Evolutionary conservation across 1,140 invertebrate genomes (phyloP), one percentile per base, ranked within the genome.

Genomic region (Drosophila grimshawi): DNA sequence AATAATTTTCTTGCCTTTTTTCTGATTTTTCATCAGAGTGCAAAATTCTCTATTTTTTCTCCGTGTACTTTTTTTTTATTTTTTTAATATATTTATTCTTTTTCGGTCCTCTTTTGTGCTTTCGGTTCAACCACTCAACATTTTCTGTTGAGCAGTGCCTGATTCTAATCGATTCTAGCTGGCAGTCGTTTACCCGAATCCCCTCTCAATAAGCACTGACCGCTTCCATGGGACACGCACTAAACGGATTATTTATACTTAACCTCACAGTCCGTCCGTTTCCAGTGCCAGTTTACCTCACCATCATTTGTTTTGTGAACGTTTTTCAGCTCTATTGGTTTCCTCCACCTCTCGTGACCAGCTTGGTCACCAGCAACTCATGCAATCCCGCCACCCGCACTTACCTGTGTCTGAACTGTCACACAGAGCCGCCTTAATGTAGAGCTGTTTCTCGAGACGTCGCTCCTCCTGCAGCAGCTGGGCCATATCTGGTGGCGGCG

Each of bases 401-500:
- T 91, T 19, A 92, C 91, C 91, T 79, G 92, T 92, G 68, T 92
- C 92, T 4, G 92, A 92, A 61, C 88, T 92, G 56, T 94, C 94
- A 75, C 94, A 94, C 2, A 94, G 93, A 41, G 94, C 92, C 0
- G 94, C 94, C 81, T 95, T 95, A 75, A 94, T 94, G 80, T 95
- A 95, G 19, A 95, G 93, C 19, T 96, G 93, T 81, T 96, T 96
- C 78, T 97, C 96, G 60, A 97, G 94, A 64, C 96, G 95, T 19
- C 95, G 94, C 90, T 97, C 96, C 81, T 97, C 96, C 81, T 96
- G 95, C 11, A 97, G 93, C 89, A 97, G 95, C 29, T 95, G 94
- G 29, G 95, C 96, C 93, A 97, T 96, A 75, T 97, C 96, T 19
- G 96, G 96, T n/a, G 96, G 95, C 72, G 96, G 96, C 8, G 94